Evolutionary conservation across 2,113 vertebrate genomes (phyloP).

Genomic region (Nerophis ophidion): DNA sequence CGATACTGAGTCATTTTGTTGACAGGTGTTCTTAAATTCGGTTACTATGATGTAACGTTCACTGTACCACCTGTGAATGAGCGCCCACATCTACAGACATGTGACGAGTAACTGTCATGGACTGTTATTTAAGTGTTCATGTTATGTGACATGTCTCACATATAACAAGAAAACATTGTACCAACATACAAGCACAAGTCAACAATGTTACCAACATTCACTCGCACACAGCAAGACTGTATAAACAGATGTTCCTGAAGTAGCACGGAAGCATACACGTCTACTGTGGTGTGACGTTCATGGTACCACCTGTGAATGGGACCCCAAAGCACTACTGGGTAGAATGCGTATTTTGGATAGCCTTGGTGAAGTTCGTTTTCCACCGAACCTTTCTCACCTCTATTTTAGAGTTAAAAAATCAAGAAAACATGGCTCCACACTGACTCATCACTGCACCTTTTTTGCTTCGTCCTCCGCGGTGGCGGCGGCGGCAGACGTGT

Average conservation of each 20-base stretch:
- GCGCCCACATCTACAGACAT: too few species aligned
- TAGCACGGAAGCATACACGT: constrained; percentile 10
- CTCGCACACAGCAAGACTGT: too few species aligned
- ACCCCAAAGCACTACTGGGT: background rate
- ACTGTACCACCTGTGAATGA: too few species aligned
- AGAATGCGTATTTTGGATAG: constrained; percentile 32
- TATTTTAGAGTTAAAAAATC: background rate
- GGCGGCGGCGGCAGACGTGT: background rate
- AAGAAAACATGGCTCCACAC: constrained; percentile 23
- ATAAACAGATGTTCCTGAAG: background rate
- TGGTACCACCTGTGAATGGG: constrained; percentile 53
- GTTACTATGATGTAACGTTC: too few species aligned
- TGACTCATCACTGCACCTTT: constrained; percentile 35
- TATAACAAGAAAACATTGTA: too few species aligned
- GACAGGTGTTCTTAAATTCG: too few species aligned
- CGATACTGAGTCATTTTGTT: too few species aligned
- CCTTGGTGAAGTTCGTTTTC: background rate
- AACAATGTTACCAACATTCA: too few species aligned
- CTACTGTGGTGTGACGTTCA: background rate
- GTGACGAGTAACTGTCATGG: too few species aligned
- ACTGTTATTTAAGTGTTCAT: too few species aligned
- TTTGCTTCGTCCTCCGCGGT: constrained; percentile 18
- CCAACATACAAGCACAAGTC: too few species aligned
- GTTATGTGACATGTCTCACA: too few species aligned
- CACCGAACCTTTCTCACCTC: background rate